Evolutionary conservation across 2,888 invertebrate species (phyloP).

Genomic region (Drosophila niveifrons): DNA sequence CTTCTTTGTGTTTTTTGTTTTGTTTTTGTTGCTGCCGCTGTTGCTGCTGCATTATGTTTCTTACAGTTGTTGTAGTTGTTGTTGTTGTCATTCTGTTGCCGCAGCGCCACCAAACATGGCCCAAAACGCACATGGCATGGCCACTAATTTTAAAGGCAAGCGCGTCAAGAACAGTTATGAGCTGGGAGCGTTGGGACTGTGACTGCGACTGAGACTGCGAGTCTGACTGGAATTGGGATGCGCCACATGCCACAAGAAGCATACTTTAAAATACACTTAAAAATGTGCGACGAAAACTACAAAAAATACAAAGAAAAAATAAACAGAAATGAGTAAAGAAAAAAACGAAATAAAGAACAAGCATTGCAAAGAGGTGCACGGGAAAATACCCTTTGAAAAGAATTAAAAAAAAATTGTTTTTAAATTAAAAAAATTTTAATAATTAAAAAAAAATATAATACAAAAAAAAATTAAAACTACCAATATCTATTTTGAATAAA

Average conservation of each 20-base stretch:
- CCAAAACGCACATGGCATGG: constrained; percentile 72
- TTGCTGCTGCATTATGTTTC: constrained; percentile 14
- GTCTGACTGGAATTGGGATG: constrained; percentile 47
- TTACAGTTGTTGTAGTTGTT: constrained; percentile 25
- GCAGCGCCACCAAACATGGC: constrained; percentile 67
- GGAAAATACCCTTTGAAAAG: constrained; percentile 16
- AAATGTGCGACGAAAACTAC: constrained; percentile 67
- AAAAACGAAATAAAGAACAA: constrained; percentile 6
- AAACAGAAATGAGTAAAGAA: constrained; percentile 6
- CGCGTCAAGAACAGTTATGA: constrained; percentile 81
- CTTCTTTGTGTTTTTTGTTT: constrained; percentile 15
- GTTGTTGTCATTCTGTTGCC: constrained; percentile 62
- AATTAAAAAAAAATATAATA: too few relatives aligned
- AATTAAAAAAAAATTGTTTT: too few relatives aligned
- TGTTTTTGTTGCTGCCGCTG: too few relatives aligned
- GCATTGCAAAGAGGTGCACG: not conserved
- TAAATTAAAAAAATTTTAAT: too few relatives aligned
- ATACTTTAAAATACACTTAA: constrained; percentile 63
- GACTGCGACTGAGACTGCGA: constrained; percentile 34
- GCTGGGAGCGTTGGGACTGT: constrained; percentile 58
- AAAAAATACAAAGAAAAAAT: constrained; percentile 14
- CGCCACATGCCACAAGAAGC: constrained; percentile 53
- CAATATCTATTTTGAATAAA: too few relatives aligned
- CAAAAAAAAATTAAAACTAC: too few relatives aligned
- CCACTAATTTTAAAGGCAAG: constrained; percentile 75